Evolutionary conservation across 2,797 vertebrate species (phyloP).

Genomic region (Jordanella pulchra): DNA sequence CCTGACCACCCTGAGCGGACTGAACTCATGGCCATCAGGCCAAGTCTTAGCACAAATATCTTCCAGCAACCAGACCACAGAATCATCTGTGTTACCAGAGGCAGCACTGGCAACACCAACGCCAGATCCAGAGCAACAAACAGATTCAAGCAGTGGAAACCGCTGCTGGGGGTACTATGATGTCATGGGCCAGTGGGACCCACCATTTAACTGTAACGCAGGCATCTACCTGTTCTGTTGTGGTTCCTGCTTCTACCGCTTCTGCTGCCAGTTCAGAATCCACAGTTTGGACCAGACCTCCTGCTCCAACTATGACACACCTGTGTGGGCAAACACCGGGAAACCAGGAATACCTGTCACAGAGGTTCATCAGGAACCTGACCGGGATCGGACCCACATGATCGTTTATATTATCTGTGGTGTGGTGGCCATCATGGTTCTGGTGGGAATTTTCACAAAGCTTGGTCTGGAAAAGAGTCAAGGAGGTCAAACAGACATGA

Average conservation of each 20-base stretch:
- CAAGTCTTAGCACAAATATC: slow-evolving; percentile 66
- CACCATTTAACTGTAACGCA: slow-evolving; percentile 94
- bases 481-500: slow-evolving; percentile 88
- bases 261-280: slow-evolving; percentile 94
- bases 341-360: slow-evolving; percentile 84
- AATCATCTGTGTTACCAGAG: slow-evolving; percentile 68
- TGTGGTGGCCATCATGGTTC: slow-evolving; percentile 94
- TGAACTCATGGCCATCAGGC: slow-evolving; percentile 61
- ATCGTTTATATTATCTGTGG: slow-evolving; percentile 97
- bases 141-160: slow-evolving; percentile 66
- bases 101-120: slow-evolving; percentile 70
- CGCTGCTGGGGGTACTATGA: slow-evolving; percentile 96
- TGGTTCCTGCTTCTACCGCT: slow-evolving; percentile 96
- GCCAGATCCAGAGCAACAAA: slow-evolving; percentile 55
- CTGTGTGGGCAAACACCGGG: slow-evolving; percentile 94
- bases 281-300: slow-evolving; percentile 93
- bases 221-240: slow-evolving; percentile 95
- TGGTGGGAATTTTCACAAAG: slow-evolving; percentile 94
- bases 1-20: slow-evolving; percentile 76
- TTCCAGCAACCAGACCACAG: slow-evolving; percentile 68
- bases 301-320: slow-evolving; percentile 97
- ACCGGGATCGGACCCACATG: slow-evolving; percentile 93
- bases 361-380: slow-evolving; percentile 84
- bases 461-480: slow-evolving; percentile 92
- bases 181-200: slow-evolving; percentile 98